These are phyloP conservation scores for Galbula dea DNA, from an alignment of 2,113 vertebrate species.

Conservation along the genomic window DNA sequence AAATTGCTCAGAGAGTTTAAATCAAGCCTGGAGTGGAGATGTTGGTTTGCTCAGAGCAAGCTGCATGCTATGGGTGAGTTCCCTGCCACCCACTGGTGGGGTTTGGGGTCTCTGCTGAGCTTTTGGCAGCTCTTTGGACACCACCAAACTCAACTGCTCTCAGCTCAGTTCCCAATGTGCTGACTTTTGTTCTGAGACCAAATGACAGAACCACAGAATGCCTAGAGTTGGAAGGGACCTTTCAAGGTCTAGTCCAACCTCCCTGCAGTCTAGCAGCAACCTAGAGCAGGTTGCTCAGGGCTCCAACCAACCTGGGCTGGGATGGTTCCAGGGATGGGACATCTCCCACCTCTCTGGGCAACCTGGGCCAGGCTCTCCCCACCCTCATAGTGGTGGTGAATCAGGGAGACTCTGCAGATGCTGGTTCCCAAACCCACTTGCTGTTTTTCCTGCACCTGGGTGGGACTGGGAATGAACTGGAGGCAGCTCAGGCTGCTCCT, in stretches of 20 bases:
- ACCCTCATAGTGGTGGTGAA: too few species aligned
- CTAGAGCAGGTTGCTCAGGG: too few species aligned
- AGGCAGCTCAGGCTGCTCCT: neutral
- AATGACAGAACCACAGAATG: too few species aligned
- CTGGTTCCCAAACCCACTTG: neutral
- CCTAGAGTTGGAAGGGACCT: too few species aligned
- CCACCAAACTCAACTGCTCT: neutral
- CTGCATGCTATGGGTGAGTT: fast-evolving
- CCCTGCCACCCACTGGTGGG: fast-evolving
- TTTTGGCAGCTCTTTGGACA: neutral
- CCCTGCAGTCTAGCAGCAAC: too few species aligned
- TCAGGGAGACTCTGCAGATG: fast-evolving
- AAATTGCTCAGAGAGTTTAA: neutral
- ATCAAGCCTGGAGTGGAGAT: neutral
- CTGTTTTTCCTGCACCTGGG: neutral
- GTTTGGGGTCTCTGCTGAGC: neutral
- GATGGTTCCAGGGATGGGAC: too few species aligned
- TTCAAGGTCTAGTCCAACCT: too few species aligned
- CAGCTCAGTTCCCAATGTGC: neutral
- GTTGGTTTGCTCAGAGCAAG: neutral
- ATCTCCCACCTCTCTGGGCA: too few species aligned
- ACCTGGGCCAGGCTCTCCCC: too few species aligned
- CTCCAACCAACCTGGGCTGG: too few species aligned
- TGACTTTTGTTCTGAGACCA: fast-evolving
- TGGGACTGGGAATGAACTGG: neutral